Base-by-base conservation (phyloP, 2,797 vertebrate genomes). In the Chelon auratus region DNA sequence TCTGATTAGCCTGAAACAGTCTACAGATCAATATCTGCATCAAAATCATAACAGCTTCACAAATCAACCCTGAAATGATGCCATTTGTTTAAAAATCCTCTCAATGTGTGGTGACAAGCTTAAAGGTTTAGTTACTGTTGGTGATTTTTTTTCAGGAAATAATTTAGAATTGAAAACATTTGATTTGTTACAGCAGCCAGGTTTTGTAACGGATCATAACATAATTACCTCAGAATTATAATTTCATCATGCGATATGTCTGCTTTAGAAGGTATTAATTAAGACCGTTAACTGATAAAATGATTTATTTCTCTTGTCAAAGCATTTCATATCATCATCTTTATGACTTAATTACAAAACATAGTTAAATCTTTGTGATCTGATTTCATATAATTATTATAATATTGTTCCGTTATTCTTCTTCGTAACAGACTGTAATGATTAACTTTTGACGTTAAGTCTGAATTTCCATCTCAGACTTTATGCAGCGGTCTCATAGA, bases 1-100 rank as follows among this genome's bases (percentile, higher is more conserved):
- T 51, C 11, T 20, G 30, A 59, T 17, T 37, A 36, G 7, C 1
- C 22, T 54, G 33, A 24, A 24, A 18, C 4, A 9, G 1, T 53
- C 40, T 22, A 13, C 20, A 26, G 3, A 39, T 51, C 33, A 33
- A 8, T 20, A 1, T 58, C 42, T 42, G 17, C 5, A n/a, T 45
- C 5, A 17, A 63, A 77, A 58, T 54, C 8, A 33, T 56, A 6
- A 58, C 37, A 20, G 57, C 56, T 63, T 72, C n/a, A 56, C 0
- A 20, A 60, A 2, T 33, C 1, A n/a, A 57, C 43, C 68, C 78
- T 72, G 83, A 33, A 33, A 33, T 33, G 30, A 33, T 33, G 30
- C 30, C 84, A 80, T 78, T 68, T 71, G 26, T 61, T 65, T 51
- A 40, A 7, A 33, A 1, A 8, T 33, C 30, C 30, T 33, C 5